A percentile compares a stretch with the other conserved stretches of the same genome.
These are phyloP conservation scores for Merops nubicus DNA, from an alignment of 2,113 vertebrate genomes.

Conservation along the genomic window DNA sequence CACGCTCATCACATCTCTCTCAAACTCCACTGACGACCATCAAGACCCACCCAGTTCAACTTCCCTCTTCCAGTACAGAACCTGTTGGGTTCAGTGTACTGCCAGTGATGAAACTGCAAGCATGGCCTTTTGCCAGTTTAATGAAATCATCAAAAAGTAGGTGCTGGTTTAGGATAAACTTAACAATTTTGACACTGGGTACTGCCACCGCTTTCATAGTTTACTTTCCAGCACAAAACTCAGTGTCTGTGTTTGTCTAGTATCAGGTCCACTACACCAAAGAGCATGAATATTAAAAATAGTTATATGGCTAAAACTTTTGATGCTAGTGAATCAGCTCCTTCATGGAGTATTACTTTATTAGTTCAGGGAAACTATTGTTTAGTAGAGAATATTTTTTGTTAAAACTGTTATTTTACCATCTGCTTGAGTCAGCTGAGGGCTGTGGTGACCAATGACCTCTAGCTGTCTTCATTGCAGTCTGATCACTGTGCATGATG, in stretches of 20 bases:
- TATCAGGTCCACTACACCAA: not conserved
- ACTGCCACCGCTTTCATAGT: not conserved
- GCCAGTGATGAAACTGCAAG: not conserved
- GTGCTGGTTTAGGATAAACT: not conserved
- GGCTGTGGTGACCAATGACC: fast-evolving
- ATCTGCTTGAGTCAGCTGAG: not conserved
- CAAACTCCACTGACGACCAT: not conserved
- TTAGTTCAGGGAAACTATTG: not conserved
- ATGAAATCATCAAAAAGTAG: not conserved
- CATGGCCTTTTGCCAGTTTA: not conserved
- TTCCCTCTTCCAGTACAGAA: not conserved
- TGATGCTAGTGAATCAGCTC: not conserved
- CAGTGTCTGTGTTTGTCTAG: not conserved
- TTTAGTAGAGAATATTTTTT: not conserved
- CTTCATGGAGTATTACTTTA: not conserved
- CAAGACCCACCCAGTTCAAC: not conserved
- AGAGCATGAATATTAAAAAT: not conserved
- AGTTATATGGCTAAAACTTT: not conserved
- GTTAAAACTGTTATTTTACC: not conserved
- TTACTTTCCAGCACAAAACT: not conserved
- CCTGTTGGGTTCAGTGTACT: not conserved
- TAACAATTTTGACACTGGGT: not conserved
- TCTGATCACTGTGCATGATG: not conserved
- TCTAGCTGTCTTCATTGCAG: not conserved
- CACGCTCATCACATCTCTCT: not conserved